Conservation (phyloP, 2,888 invertebrate species). For the Netelia virgata region DNA sequence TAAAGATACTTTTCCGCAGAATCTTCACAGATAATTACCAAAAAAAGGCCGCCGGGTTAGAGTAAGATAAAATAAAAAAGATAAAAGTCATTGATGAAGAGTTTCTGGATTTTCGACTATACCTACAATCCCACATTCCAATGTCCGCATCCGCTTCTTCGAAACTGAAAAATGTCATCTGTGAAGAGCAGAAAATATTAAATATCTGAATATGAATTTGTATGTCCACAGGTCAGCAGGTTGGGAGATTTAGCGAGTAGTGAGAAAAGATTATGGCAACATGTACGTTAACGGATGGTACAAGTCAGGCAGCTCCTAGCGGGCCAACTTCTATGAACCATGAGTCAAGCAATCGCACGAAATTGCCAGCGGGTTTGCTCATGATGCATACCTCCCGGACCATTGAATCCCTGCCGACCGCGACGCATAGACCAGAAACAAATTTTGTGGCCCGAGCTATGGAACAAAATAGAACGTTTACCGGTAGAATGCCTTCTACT, state of each 20-base stretch:
- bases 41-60: too few relatives aligned
- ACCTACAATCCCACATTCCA: too few relatives aligned
- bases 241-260: constrained; percentile 2
- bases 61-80: too few relatives aligned
- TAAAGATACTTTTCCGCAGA: too few relatives aligned
- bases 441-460: constrained; percentile 70
- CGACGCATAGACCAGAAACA: constrained; percentile 58
- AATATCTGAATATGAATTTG: neutral
- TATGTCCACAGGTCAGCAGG: neutral
- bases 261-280: constrained; percentile 47
- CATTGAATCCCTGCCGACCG: constrained; percentile 50
- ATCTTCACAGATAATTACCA: too few relatives aligned
- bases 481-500: constrained; percentile 83
- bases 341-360: constrained; percentile 32
- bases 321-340: constrained; percentile 4
- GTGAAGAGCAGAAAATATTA: neutral
- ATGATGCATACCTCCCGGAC: constrained; percentile 56
- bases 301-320: constrained; percentile 22
- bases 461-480: constrained; percentile 75
- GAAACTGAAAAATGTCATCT: too few relatives aligned
- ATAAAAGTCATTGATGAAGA: too few relatives aligned
- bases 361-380: constrained; percentile 55
- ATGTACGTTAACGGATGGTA: constrained; percentile 34
- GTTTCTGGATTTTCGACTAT: too few relatives aligned
- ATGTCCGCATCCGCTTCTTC: too few relatives aligned